Evolutionary conservation across 1,140 invertebrate species (phyloP).

Genomic region (Lepidurus apus): DNA sequence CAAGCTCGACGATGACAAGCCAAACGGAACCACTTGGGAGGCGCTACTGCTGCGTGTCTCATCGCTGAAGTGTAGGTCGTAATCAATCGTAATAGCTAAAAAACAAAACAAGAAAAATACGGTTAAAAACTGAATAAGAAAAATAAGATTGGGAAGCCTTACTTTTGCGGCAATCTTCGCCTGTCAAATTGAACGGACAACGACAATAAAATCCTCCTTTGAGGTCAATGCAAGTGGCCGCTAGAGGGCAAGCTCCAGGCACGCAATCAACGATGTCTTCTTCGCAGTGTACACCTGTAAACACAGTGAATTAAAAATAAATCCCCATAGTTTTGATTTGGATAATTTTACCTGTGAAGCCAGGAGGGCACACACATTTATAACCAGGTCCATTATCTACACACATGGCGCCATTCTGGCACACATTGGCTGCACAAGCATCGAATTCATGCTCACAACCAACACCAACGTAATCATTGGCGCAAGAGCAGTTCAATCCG

Average conservation of each 20-base stretch:
- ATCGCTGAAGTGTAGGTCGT: constrained; percentile 91
- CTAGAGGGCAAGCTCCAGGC: constrained; percentile 88
- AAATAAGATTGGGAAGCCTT: constrained; percentile 43
- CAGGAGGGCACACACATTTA: constrained; percentile 75
- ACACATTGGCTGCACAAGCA: constrained; percentile 77
- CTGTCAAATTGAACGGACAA: constrained; percentile 92
- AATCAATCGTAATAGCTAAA: constrained; percentile 87
- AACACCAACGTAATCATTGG: constrained; percentile 73
- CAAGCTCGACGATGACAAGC: constrained; percentile 66
- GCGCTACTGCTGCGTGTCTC: constrained; percentile 73
- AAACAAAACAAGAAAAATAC: constrained; percentile 39
- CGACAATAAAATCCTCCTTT: constrained; percentile 89
- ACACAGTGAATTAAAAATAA: background rate
- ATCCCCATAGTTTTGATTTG: background rate
- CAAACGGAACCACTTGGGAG: constrained; percentile 82
- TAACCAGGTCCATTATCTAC: constrained; percentile 76
- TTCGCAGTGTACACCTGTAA: constrained; percentile 65
- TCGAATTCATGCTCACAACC: constrained; percentile 92
- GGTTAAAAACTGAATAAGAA: background rate
- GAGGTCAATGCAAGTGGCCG: constrained; percentile 88
- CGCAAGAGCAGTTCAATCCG: constrained; percentile 87
- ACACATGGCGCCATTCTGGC: constrained; percentile 88
- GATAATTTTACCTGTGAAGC: constrained; percentile 54
- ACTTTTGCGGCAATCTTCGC: constrained; percentile 93
- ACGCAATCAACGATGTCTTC: constrained; percentile 88